These are phyloP conservation scores for Agrypnus murinus DNA, from an alignment of 2,888 invertebrate genomes.

Conservation along the genomic window DNA sequence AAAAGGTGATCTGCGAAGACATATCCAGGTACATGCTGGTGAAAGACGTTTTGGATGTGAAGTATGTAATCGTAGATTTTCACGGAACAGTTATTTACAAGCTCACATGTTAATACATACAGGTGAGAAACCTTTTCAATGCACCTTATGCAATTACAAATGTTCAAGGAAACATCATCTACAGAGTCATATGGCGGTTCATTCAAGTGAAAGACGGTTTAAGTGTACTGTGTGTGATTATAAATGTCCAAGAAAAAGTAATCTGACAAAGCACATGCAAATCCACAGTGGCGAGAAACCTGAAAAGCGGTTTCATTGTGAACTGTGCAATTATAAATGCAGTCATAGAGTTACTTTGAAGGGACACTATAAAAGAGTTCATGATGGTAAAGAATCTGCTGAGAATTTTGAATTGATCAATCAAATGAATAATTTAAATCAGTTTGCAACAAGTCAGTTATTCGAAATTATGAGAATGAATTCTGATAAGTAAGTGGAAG, in stretches of 20 bases:
- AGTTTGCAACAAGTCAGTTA: too few relatives aligned
- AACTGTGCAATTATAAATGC: neutral
- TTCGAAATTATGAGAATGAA: too few relatives aligned
- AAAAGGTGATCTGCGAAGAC: too few relatives aligned
- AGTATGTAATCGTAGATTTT: neutral
- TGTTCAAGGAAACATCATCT: neutral
- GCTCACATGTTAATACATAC: neutral
- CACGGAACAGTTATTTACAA: too few relatives aligned
- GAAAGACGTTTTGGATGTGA: neutral
- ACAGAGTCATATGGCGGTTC: neutral
- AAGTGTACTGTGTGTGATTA: neutral
- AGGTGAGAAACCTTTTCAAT: neutral
- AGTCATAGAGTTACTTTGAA: neutral
- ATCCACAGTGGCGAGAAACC: neutral
- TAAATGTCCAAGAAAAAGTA: neutral
- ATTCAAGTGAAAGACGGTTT: neutral
- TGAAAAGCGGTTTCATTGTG: too few relatives aligned
- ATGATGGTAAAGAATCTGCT: neutral
- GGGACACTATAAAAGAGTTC: neutral
- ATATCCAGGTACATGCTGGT: neutral
- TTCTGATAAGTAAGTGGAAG: too few relatives aligned
- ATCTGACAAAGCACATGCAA: too few relatives aligned
- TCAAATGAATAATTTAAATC: too few relatives aligned
- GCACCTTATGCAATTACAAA: neutral
- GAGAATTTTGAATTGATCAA: too few relatives aligned